A percentile compares a stretch with the other conserved stretches of the same genome.
Evolutionary conservation across 2,113 vertebrate species (phyloP).

Genomic region (Tretioscincus oriximinensis): DNA sequence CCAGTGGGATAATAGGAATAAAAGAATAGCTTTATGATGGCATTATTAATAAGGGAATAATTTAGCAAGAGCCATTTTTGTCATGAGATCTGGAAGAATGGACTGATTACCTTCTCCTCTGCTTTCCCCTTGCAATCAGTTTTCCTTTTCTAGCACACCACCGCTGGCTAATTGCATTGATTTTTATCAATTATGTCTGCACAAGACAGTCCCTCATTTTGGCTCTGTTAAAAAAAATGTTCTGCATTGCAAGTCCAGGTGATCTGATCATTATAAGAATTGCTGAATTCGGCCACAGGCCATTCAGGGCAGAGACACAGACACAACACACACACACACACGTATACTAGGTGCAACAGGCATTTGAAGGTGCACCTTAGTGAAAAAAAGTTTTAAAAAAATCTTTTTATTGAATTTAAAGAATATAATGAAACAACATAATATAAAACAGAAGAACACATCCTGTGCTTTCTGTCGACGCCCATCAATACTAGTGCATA

Average conservation of each 20-base stretch:
- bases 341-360: too few relatives aligned
- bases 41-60: conserved; percentile 67
- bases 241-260: conserved; percentile 44
- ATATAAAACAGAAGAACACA: too few relatives aligned
- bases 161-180: conserved; percentile 68
- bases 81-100: conserved; percentile 69
- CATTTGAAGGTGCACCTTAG: too few relatives aligned
- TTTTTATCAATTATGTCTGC: conserved; percentile 67
- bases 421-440: too few relatives aligned
- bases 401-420: too few relatives aligned
- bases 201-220: conserved; percentile 67
- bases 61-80: conserved; percentile 71
- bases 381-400: too few relatives aligned
- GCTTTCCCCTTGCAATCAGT: conserved; percentile 55
- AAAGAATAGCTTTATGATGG: conserved; percentile 62
- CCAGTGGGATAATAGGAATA: conserved; percentile 60
- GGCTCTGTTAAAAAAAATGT: conserved; percentile 60
- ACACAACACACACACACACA: too few relatives aligned
- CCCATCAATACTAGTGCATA: too few relatives aligned
- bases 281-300: too few relatives aligned
- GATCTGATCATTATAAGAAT: conserved; percentile 35
- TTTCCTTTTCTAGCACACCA: conserved; percentile 53
- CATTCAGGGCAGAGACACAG: too few relatives aligned
- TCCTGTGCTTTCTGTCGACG: too few relatives aligned
- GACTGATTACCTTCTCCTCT: conserved; percentile 65